phyloP scores from a whole-genome alignment of 2,888 invertebrate species.

The Lasioglossum leucozonium region DNA sequence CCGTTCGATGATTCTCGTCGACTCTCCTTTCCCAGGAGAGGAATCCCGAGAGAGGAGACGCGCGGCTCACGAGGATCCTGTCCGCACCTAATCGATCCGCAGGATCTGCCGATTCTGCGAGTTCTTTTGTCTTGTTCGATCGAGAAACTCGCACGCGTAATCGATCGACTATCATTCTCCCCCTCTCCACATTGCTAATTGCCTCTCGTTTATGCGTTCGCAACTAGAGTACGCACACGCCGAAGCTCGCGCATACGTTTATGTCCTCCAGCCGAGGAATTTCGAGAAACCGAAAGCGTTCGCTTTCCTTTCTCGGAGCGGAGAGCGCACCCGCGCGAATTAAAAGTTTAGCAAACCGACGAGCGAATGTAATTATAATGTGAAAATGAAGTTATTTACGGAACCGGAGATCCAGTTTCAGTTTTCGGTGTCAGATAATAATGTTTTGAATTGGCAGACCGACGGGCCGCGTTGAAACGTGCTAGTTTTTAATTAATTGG shows the following conservation, averaged over 20 bases:
- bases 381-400: not conserved
- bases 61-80: not conserved
- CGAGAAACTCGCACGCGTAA: not conserved
- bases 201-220: not conserved
- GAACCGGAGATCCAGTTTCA: not conserved
- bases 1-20: conserved; percentile 29
- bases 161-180: not conserved
- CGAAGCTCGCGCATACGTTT: not conserved
- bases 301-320: not conserved
- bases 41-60: not conserved
- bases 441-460: not conserved
- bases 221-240: not conserved
- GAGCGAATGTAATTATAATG: not conserved
- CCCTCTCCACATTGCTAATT: not conserved
- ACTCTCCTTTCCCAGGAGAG: not conserved
- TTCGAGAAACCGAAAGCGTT: not conserved
- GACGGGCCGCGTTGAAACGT: not conserved
- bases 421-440: not conserved
- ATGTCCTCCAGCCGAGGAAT: not conserved
- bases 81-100: not conserved
- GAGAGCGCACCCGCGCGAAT: not conserved
- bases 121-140: not conserved
- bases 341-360: not conserved
- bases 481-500: conserved; percentile 5
- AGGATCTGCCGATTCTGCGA: not conserved